Base-by-base conservation (phyloP, 53 echinoderm and acorn worm genomes). In the Arbacia lixula region DNA sequence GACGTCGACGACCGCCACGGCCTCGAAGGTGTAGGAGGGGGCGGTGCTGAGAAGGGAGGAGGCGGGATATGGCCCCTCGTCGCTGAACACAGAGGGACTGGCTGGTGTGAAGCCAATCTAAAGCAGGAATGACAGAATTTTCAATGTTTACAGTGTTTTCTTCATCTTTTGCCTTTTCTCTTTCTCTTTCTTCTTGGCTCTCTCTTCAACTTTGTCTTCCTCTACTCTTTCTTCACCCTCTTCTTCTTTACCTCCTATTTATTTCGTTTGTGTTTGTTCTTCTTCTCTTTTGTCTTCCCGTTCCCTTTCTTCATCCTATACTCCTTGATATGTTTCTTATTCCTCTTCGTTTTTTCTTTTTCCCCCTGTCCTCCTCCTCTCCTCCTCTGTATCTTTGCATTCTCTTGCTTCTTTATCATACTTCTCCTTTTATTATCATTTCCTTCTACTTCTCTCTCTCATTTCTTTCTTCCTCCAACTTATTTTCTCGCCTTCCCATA, bases 1-100 rank as follows among this genome's bases (percentile, higher is more conserved):
- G 6, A 92, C 66, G 3, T 60, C 66, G 26, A 74, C 74, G 4
- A 86, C 66, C 0, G 76, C 92, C 1, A 33, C 33, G 29, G 83
- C 89, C 40, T 92, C 67, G 4, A 55, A 24, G 27, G 24, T 76
- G 68, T 89, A 86, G 12, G 89, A 64, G 36, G 92, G 83, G 25
- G 86, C 76, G 16, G 92, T 86, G 12, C 84, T 63, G 46, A 75
- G 39, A 6, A 85, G 63, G 36, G 51, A 89, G 1, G 82, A 63
- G 27, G 82, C 82, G 24, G 83, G 84, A 51, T 86, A 90, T 0
- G 36, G 34, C 4, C 63, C 67, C n/a, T 83, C 66, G 17, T 53
- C 39, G 17, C 49, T 62, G 64, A 81, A 81, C 50, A 81, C 82
- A 17, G 82, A 46, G 2, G 82, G 82, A 64, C 82, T 81, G 22